These are phyloP conservation scores for Scleropages formosus DNA, from an alignment of 2,797 vertebrate species.

Conservation along the genomic window DNA sequence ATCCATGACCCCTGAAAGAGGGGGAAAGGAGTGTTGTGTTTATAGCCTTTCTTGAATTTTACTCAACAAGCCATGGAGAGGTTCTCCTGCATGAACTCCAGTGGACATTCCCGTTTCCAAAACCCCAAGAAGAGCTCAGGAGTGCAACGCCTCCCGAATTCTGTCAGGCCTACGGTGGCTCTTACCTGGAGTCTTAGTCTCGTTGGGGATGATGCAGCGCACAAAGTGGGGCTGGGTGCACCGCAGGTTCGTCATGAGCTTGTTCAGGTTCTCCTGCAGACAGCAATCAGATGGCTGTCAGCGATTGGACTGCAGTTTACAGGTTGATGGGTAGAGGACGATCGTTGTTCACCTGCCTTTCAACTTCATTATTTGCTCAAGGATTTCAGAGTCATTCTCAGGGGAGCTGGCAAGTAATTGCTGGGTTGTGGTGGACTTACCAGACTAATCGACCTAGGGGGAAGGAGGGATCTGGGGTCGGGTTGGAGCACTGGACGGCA, in stretches of 20 bases:
- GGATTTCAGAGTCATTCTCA: not conserved
- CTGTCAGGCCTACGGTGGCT: not conserved
- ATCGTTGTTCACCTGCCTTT: too few relatives aligned
- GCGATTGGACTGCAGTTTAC: too few relatives aligned
- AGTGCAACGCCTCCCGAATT: not conserved
- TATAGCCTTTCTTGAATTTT: not conserved
- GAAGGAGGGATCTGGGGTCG: not conserved
- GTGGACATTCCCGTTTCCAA: not conserved
- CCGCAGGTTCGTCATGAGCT: slow-evolving; percentile 90
- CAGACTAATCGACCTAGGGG: not conserved
- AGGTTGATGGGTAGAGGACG: too few relatives aligned
- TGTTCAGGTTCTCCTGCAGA: slow-evolving; percentile 88
- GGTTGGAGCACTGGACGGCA: slow-evolving; percentile 59
- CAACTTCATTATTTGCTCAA: not conserved
- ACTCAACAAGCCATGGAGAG: not conserved
- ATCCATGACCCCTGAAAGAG: slow-evolving; percentile 79
- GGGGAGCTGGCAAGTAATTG: not conserved
- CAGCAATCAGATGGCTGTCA: not conserved
- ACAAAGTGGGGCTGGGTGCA: slow-evolving; percentile 93
- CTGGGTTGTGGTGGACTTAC: slow-evolving; percentile 1
- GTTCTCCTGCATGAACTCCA: not conserved
- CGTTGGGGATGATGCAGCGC: slow-evolving; percentile 91
- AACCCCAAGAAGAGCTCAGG: not conserved
- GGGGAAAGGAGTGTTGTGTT: not conserved
- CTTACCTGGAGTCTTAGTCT: slow-evolving; percentile 90